A percentile compares a stretch with the other conserved stretches of the same genome.
phyloP scores from a whole-genome alignment of 2,888 invertebrate species.

The Eupithecia centaureata region DNA sequence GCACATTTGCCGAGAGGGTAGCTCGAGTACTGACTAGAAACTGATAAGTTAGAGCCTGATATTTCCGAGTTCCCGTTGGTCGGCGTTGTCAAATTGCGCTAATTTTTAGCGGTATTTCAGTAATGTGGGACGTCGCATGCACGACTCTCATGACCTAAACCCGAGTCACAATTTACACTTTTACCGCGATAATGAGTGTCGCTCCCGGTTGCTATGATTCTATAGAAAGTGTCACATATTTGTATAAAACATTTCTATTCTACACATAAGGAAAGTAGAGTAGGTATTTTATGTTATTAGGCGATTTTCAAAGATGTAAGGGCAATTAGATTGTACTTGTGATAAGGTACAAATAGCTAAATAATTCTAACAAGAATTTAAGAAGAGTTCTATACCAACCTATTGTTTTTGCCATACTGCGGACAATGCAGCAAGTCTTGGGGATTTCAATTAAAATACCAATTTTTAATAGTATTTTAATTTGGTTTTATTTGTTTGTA shows the following conservation, averaged over 20 bases:
- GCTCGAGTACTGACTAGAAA: constrained; percentile 63
- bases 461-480: too few species aligned
- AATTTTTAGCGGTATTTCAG: constrained; percentile 79
- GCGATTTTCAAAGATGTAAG: background rate
- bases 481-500: too few species aligned
- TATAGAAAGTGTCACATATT: constrained; percentile 80
- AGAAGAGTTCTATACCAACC: too few species aligned
- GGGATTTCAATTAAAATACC: too few species aligned
- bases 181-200: constrained; percentile 73
- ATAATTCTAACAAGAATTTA: background rate
- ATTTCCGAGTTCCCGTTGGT: constrained; percentile 55
- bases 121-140: constrained; percentile 71
- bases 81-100: constrained; percentile 69
- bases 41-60: constrained; percentile 59
- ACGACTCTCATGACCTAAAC: constrained; percentile 69
- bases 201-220: constrained; percentile 49
- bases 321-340: constrained; percentile 12
- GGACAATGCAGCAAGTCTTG: too few species aligned
- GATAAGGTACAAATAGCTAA: background rate
- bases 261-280: constrained; percentile 48
- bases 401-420: too few species aligned
- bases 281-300: constrained; percentile 25
- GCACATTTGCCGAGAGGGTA: constrained; percentile 58
- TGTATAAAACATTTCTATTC: constrained; percentile 63
- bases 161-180: constrained; percentile 72